Conservation (phyloP, 2,797 vertebrate species). For the Notoglanidium macrostoma region DNA sequence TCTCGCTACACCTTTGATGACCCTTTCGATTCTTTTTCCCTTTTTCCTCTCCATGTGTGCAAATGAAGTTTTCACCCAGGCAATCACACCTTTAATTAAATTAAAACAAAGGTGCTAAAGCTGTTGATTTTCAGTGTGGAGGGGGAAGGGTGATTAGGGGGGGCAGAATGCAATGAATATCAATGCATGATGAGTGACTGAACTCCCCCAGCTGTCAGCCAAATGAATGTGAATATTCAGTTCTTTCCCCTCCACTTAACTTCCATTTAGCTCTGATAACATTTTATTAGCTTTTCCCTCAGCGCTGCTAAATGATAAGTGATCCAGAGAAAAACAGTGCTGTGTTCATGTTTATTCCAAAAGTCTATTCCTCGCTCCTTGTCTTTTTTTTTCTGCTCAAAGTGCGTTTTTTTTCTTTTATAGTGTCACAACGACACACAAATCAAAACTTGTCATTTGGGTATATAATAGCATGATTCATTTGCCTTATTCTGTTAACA, state of each 20-base stretch:
- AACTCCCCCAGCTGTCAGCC: constrained; percentile 76
- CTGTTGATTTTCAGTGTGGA: constrained; percentile 74
- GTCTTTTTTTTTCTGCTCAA: constrained; percentile 6
- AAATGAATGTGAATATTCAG: constrained; percentile 82
- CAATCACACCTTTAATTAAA: constrained; percentile 81
- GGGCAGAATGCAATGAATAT: constrained; percentile 76
- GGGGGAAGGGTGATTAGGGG: constrained; percentile 24
- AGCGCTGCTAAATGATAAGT: constrained; percentile 62
- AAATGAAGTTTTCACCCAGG: constrained; percentile 78
- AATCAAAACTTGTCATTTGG: background rate
- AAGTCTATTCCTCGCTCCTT: constrained; percentile 35
- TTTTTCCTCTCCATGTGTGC: constrained; percentile 61
- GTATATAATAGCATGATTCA: background rate
- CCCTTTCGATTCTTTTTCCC: constrained; percentile 39
- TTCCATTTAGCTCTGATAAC: constrained; percentile 78
- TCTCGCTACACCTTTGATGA: constrained; percentile 59
- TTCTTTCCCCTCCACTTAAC: constrained; percentile 78
- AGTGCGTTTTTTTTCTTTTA: background rate
- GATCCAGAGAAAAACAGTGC: constrained; percentile 55
- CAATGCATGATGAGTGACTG: constrained; percentile 76
- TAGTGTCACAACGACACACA: background rate
- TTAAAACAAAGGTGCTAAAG: constrained; percentile 80
- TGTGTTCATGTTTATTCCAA: constrained; percentile 56
- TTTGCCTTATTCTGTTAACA: background rate
- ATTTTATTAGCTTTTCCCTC: constrained; percentile 74